Percentiles rank a stretch among this genome's conserved stretches.
Evolutionary conservation across 2,797 vertebrate genomes (phyloP).

Genomic region (Falco concolor): DNA sequence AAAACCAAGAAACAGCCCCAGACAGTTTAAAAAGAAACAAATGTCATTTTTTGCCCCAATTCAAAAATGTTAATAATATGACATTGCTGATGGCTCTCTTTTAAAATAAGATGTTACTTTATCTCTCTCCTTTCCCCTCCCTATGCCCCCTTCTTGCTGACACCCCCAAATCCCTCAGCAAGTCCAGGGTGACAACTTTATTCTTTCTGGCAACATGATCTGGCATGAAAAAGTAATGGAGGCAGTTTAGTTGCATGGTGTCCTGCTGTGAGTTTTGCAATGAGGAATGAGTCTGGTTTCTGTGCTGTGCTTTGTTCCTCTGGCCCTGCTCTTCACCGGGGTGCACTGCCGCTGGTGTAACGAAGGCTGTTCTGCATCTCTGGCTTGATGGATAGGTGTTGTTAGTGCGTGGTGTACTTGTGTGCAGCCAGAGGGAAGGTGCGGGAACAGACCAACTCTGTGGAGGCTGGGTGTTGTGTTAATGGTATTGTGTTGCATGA

Average conservation of each 20-base stretch:
- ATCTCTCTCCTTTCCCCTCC: background rate
- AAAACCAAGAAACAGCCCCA: background rate
- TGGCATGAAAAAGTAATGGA: background rate
- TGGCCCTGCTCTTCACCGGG: background rate
- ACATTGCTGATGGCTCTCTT: background rate
- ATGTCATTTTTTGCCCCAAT: background rate
- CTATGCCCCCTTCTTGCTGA: background rate
- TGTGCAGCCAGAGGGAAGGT: background rate
- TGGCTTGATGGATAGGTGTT: accelerated
- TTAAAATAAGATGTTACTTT: background rate
- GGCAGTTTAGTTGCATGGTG: background rate
- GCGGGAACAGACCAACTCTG: accelerated
- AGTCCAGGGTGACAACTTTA: background rate
- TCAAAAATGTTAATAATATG: background rate
- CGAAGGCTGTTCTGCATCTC: background rate
- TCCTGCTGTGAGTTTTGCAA: background rate
- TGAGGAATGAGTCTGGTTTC: background rate
- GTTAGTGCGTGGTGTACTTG: background rate
- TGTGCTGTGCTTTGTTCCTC: background rate
- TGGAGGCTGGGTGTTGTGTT: background rate
- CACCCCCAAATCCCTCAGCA: background rate
- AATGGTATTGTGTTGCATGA: accelerated
- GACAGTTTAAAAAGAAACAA: background rate
- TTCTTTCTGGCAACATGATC: background rate
- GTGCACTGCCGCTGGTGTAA: background rate